Evolutionary conservation across 2,113 vertebrate genomes (phyloP).

Genomic region (Amazona guildingii): DNA sequence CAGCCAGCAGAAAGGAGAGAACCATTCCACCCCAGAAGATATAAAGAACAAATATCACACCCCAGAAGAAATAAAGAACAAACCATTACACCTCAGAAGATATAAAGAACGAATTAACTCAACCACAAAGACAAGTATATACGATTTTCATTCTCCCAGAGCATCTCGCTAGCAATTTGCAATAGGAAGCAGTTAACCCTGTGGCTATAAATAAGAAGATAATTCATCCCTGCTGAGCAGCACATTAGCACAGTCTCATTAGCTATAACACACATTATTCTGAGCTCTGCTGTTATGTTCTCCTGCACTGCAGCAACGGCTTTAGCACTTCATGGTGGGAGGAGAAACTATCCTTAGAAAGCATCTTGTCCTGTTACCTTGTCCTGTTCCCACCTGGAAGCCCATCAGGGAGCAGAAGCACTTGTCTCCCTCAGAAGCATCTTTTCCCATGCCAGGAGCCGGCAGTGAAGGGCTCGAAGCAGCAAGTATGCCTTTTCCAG

Average conservation of each 20-base stretch:
- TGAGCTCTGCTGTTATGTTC: constrained; percentile 10
- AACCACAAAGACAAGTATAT: neutral
- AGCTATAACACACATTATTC: constrained; percentile 13
- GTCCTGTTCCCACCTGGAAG: neutral
- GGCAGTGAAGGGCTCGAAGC: neutral
- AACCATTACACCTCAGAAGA: neutral
- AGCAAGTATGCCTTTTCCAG: constrained; percentile 5
- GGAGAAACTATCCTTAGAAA: constrained; percentile 6
- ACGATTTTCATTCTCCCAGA: neutral
- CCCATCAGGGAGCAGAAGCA: neutral
- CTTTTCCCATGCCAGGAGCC: neutral
- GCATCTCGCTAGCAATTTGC: neutral
- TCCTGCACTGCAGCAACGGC: constrained; percentile 73
- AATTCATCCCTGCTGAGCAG: constrained; percentile 25
- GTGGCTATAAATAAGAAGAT: neutral
- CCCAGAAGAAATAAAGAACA: neutral
- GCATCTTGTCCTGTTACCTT: neutral
- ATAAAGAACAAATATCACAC: neutral
- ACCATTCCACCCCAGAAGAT: neutral
- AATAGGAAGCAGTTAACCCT: neutral
- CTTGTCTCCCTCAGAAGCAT: neutral
- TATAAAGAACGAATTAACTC: constrained; percentile 6
- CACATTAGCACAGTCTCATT: constrained; percentile 20
- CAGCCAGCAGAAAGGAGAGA: neutral
- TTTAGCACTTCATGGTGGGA: neutral